Conservation (phyloP, 2,888 invertebrate genomes). For the Pomacea canaliculata region DNA sequence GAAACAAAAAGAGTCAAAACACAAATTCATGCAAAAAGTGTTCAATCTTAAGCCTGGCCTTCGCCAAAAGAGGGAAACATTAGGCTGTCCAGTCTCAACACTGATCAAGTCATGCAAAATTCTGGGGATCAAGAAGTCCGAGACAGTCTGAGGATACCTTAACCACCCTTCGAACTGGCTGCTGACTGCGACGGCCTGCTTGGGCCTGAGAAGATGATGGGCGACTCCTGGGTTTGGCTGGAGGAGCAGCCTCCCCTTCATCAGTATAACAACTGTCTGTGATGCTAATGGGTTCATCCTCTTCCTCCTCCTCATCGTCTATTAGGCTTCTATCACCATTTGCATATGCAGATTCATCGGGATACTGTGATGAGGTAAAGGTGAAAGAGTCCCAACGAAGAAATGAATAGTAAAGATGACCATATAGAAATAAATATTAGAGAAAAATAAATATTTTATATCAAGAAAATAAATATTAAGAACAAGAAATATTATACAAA, state of each 20-base stretch:
- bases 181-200: slow-evolving; percentile 3
- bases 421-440: too few species aligned
- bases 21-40: too few species aligned
- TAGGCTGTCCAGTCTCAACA: too few species aligned
- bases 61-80: too few species aligned
- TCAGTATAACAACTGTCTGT: slow-evolving; percentile 24
- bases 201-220: slow-evolving; percentile 7
- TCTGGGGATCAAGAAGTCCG: too few species aligned
- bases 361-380: background rate
- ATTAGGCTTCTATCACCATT: slow-evolving; percentile 18
- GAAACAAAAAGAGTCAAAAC: too few species aligned
- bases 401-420: background rate
- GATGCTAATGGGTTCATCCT: slow-evolving; percentile 24
- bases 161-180: slow-evolving; percentile 11
- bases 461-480: background rate
- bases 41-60: too few species aligned
- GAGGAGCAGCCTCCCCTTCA: slow-evolving; percentile 14
- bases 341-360: slow-evolving; percentile 6
- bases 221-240: slow-evolving; percentile 16
- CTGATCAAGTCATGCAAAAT: too few species aligned
- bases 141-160: slow-evolving; percentile 9
- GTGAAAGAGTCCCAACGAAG: background rate
- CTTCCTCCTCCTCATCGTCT: slow-evolving; percentile 18
- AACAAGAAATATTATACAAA: background rate
- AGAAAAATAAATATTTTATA: background rate